phyloP scores from a whole-genome alignment of 2,797 vertebrate genomes.

The Lepilemur ruficaudatus region DNA sequence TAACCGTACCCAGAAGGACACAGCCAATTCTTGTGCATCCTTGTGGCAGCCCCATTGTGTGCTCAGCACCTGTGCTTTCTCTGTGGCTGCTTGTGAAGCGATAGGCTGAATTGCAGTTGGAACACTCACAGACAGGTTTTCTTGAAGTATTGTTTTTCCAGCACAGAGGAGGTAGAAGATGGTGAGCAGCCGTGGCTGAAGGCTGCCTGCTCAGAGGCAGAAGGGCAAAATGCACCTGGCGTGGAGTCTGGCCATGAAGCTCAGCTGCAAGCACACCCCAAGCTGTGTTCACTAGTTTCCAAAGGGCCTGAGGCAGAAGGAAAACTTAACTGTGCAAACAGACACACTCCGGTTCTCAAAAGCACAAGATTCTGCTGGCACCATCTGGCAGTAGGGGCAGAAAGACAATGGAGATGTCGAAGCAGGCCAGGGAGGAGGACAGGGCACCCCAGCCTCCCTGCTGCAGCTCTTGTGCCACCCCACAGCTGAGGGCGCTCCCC shows the following conservation, averaged over 20 bases:
- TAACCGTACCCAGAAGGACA: not conserved
- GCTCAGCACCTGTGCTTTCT: not conserved
- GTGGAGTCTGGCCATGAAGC: not conserved
- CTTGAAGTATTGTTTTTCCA: not conserved
- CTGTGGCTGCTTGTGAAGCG: not conserved
- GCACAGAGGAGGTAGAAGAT: not conserved
- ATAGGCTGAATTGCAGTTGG: not conserved
- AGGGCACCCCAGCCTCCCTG: not conserved
- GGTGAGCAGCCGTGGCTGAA: not conserved
- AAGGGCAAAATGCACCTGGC: not conserved
- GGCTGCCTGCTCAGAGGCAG: not conserved
- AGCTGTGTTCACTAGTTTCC: not conserved
- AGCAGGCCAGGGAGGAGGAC: not conserved
- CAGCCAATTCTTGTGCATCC: too few relatives aligned
- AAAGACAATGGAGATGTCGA: too few relatives aligned
- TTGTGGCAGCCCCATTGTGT: not conserved
- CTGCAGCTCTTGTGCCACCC: not conserved
- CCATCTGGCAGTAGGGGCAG: not conserved
- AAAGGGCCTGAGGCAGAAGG: not conserved
- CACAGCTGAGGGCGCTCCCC: not conserved
- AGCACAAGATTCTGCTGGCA: not conserved
- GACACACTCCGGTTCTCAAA: not conserved
- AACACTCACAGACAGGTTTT: not conserved
- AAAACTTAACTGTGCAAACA: not conserved
- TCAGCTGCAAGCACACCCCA: not conserved